Evolutionary conservation across 2,797 vertebrate genomes (phyloP).

Genomic region (Parauchenoglanis punctatus): DNA sequence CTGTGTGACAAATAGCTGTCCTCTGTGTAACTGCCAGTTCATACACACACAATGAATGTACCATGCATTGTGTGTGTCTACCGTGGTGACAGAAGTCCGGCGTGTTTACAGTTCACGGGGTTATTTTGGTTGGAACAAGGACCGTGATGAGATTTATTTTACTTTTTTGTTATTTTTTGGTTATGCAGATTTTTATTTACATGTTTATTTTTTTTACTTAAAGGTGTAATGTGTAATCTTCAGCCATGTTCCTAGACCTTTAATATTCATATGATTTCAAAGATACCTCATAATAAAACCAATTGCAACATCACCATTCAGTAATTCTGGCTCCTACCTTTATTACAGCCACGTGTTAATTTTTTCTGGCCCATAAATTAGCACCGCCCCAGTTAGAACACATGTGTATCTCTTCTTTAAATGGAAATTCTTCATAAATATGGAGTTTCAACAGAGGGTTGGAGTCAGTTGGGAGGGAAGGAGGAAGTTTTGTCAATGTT

Average conservation of each 20-base stretch:
- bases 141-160: neutral
- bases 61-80: neutral
- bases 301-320: neutral
- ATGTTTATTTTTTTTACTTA: neutral
- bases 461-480: neutral
- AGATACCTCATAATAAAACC: too few species aligned
- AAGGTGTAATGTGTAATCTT: neutral
- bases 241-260: neutral
- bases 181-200: neutral
- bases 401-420: neutral
- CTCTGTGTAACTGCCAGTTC: conserved; percentile 3
- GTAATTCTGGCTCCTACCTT: neutral
- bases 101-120: neutral
- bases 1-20: conserved; percentile 10
- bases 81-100: neutral
- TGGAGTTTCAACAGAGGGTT: neutral
- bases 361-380: neutral
- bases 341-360: neutral
- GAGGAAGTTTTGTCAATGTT: neutral
- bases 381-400: neutral
- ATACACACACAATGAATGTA: conserved; percentile 25
- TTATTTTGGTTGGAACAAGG: conserved; percentile 3
- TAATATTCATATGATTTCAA: neutral
- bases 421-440: neutral
- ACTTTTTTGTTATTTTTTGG: neutral